Percentiles rank a stretch among this genome's conserved stretches.
Evolutionary conservation across 1,140 invertebrate species (phyloP).

Genomic region (Platorchestia sp.): DNA sequence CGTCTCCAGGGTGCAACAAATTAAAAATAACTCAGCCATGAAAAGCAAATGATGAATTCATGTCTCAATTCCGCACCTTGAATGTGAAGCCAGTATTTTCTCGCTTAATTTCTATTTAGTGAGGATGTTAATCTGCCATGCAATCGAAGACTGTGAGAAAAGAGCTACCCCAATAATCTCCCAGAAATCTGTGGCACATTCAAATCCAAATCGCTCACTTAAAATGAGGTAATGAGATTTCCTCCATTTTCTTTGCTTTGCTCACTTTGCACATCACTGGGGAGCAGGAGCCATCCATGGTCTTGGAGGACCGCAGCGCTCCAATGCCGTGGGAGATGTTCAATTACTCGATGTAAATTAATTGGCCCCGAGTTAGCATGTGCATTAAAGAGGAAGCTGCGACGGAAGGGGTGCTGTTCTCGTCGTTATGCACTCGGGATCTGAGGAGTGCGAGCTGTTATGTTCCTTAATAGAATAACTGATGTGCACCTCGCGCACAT

Average conservation of each 20-base stretch:
- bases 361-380: conserved; percentile 4
- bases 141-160: neutral
- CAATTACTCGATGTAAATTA: conserved; percentile 32
- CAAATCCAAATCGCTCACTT: neutral
- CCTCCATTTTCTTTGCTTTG: neutral
- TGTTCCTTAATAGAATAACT: neutral
- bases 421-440: neutral
- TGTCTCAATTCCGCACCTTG: neutral
- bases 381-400: conserved; percentile 11
- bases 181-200: neutral
- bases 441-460: neutral
- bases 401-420: neutral
- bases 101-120: neutral
- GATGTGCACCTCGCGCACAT: no score
- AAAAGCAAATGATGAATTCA: neutral
- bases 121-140: neutral
- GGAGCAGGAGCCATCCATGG: neutral
- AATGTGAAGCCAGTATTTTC: neutral
- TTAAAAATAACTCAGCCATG: neutral
- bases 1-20: neutral
- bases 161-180: neutral
- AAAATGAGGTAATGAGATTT: neutral
- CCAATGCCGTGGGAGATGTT: neutral
- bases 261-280: neutral
- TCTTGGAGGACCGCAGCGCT: neutral